Conservation (phyloP, 1,140 invertebrate species). For the Probaryconus sp. region DNA sequence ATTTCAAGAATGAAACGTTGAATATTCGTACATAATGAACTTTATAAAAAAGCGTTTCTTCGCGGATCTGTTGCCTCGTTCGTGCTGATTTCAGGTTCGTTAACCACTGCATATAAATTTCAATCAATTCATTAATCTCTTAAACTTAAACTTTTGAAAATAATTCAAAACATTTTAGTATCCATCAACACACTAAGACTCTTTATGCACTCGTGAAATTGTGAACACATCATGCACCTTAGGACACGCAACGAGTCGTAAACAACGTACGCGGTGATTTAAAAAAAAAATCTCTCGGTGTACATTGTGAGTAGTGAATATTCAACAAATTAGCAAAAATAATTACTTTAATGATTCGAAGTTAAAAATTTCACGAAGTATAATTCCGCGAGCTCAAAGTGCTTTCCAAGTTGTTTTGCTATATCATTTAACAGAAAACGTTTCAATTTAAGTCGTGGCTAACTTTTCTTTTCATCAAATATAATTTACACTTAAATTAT, state of each 20-base stretch:
- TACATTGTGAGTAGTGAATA: constrained; percentile 26
- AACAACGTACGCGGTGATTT: constrained; percentile 23
- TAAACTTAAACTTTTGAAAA: constrained; percentile 37
- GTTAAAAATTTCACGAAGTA: neutral
- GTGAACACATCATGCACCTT: constrained; percentile 33
- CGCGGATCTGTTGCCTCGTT: too few species aligned
- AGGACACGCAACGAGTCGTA: constrained; percentile 41
- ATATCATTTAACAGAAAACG: too few species aligned
- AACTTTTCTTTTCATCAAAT: too few species aligned
- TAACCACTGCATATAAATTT: constrained; percentile 48
- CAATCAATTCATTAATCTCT: constrained; percentile 51
- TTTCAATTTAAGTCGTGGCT: too few species aligned
- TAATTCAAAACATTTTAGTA: constrained; percentile 48
- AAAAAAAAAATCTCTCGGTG: constrained; percentile 31
- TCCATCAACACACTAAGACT: constrained; percentile 18
- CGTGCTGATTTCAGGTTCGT: constrained; percentile 28
- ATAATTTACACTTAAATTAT: too few species aligned
- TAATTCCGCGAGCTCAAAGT: neutral
- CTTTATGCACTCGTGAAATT: constrained; percentile 42
- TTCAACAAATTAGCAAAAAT: constrained; percentile 22
- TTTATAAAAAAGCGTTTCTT: too few species aligned
- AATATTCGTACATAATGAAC: too few species aligned
- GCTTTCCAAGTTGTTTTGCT: neutral
- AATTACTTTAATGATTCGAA: constrained; percentile 24
- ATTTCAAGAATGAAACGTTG: too few species aligned